Base-by-base conservation (phyloP, 2,113 vertebrate species). In the Stegostoma tigrinum region DNA sequence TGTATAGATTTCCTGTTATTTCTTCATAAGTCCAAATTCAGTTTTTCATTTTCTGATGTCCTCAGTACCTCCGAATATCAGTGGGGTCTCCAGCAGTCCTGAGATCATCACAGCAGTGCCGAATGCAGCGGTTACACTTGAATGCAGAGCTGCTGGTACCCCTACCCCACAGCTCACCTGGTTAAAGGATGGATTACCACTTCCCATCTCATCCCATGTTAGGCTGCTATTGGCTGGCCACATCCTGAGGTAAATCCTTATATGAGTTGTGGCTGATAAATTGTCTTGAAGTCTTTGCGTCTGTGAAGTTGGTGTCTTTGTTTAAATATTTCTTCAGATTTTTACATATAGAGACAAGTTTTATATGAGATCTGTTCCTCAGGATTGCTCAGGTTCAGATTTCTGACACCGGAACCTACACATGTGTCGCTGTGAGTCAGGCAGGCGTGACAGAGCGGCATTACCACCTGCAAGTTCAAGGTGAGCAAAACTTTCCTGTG, bases 311-410 rank as follows among this genome's bases (percentile, higher is more conserved):
- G 78, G 66, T 1, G 27, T 38, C 61, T 4, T 95, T 24, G 38
- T 70, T 12, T 19, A 68, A 68, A 68, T 17, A 6, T 95, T 70
- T 70, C 15, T 12, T 38, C 68, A 3, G 0, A 2, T 48, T 42
- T 48, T 17, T 70, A 48, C 55, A 24, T 23, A 61, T 45, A 19
- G n/a, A 70, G 94, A 68, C 24, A 48, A 45, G 17, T 10, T 70
- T 42, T 24, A 23, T 38, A n/a, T n/a, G 55, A n/a, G 66, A 55
- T 38, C 30, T 34, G 7, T 61, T 61, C 55, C 55, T 61, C 55
- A 99, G 99, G 97, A 98, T 99, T 96, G 98, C 98, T 96, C 98
- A 96, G 1, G 98, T 98, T 89, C 98, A 98, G 96, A 95, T 97
- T 93, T 97, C 98, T 0, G 99, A 99, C 0, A 96, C 98, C 0